Base-by-base conservation (phyloP, 2,888 invertebrate genomes). In the Candidula unifasciata region DNA sequence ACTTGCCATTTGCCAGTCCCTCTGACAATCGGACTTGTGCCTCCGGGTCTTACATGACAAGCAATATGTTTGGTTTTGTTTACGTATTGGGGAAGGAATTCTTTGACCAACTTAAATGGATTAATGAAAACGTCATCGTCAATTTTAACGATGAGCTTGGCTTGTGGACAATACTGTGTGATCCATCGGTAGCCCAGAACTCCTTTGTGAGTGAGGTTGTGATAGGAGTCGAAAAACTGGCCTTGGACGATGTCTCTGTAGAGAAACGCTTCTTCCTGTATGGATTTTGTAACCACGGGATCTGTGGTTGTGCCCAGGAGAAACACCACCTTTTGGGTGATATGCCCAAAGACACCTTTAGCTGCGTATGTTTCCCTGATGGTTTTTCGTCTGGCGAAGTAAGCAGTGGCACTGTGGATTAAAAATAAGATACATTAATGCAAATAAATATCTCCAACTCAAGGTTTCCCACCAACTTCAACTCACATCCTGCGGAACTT, bases 121-220 rank as follows among this genome's bases (percentile, higher is more conserved):
- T 92, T 90, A 5, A 92, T 81, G 84, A 90, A 91, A 37, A 91
- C 89, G 82, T 92, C 92, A 69, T 92, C 92, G 74, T 92, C 92
- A 1, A 90, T 89, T 83, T 91, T 92, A 0, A 91, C 82, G 30
- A 91, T 77, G 77, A 89, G 77, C 82, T 90, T 88, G 10, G 90
- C 89, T 33, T 90, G 87, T 10, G 80, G 84, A 82, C 91, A 92
- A 83, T 89, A 84, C 84, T 91, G 89, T 6, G 88, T 83, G 16
- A 91, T 85, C 92, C 92, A 91, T 8, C 90, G 74, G 82, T 60
- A 84, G 0, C 87, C 87, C 68, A 80, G 52, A 79, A 85, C 57
- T 54, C 86, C 86, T 86, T 92, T 92, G 81, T 91, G 90, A 6
- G 92, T 92, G 10, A 91, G 86, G 86, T 92, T 92, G 74, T 87